Base-by-base conservation (phyloP, 2,888 invertebrate genomes). In the Nasonia oneida region DNA sequence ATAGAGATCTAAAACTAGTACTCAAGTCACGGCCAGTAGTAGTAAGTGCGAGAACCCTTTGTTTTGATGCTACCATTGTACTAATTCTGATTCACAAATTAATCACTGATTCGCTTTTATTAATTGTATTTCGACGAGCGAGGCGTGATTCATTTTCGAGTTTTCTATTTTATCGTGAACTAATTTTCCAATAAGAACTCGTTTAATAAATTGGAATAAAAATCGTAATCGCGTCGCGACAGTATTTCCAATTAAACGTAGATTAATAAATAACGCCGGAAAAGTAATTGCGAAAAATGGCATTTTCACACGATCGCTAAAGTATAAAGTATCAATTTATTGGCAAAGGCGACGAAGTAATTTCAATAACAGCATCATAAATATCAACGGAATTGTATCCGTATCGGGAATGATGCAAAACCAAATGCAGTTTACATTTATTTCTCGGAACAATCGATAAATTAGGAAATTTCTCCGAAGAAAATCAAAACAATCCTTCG, bases 361-460 rank as follows among this genome's bases (percentile, higher is more conserved):
- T 18, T 80, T 80, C n/a, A 42, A 80, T 29, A 80, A 39, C 50
- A 80, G n/a, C 53, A 71, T 53, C 53, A 47, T 80, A 80, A 71
- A 80, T 80, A 53, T 71, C 5, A 12, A 53, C 18, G 47, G n/a
- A 4, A 33, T 23, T 70, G 39, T 67, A 67, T 67, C 15, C 2
- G 53, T 53, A 71, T 53, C 53, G 53, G 33, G 71, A 12, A 50
- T 80, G 80, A 80, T 80, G 71, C 80, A 80, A 80, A 80, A 70
- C 33, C 15, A 12, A 70, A 70, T 53, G 50, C 71, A 47, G 70
- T 80, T 61, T 71, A 53, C 80, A 80, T 53, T 80, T 33, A 73
- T 61, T 61, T 81, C 39, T 61, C 14, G 18, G 53, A 74, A 57
- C 23, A 23, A 18, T 61, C 23, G 8, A 23, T 61, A 61, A 23